Percentiles rank a stretch among this genome's conserved stretches.
Conservation (phyloP, 2,113 vertebrate species). For the Rhinoptilus africanus region DNA sequence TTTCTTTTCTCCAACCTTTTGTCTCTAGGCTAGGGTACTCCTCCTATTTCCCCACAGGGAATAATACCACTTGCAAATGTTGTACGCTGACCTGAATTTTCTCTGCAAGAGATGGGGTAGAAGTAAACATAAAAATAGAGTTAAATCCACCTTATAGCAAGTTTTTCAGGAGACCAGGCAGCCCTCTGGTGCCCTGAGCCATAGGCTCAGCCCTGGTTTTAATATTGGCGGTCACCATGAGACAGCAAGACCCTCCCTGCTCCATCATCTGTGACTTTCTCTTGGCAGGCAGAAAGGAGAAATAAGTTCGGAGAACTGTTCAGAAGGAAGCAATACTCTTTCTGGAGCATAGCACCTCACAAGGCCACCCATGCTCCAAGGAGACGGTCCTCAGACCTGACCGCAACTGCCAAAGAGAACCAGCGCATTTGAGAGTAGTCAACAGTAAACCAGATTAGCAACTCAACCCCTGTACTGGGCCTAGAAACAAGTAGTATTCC, state of each 20-base stretch:
- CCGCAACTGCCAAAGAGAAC: background rate
- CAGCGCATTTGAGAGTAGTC: background rate
- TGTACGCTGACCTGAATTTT: background rate
- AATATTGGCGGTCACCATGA: background rate
- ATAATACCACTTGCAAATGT: background rate
- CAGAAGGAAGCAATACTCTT: background rate
- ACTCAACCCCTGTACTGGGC: background rate
- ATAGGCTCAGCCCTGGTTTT: background rate
- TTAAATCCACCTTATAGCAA: background rate
- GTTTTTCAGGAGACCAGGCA: background rate
- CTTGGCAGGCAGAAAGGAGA: background rate
- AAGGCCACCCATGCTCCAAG: background rate
- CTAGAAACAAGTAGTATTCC: background rate
- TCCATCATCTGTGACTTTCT: background rate
- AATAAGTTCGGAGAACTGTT: background rate
- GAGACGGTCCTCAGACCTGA: background rate
- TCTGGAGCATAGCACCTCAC: too few species aligned
- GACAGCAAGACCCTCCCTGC: background rate
- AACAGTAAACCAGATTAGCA: background rate
- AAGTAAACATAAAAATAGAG: background rate
- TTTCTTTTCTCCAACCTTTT: background rate
- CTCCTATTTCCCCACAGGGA: background rate
- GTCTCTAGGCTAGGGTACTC: background rate
- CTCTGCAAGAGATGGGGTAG: background rate
- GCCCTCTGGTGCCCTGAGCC: background rate